Evolutionary conservation across 2,888 invertebrate genomes (phyloP).

Genomic region (Esperia sulphurella): DNA sequence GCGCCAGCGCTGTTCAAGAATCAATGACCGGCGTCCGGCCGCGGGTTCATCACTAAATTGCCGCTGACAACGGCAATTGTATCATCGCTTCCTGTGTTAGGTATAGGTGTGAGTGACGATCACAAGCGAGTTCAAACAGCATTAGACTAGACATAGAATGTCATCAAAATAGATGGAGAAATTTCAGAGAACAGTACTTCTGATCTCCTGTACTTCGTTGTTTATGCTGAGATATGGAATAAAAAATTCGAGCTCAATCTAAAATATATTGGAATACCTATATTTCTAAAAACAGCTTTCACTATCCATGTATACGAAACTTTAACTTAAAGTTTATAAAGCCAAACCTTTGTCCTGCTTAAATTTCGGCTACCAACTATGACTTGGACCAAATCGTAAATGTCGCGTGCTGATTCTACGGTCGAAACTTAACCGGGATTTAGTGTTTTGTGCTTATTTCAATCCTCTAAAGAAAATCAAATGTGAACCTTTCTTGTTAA

Average conservation of each 20-base stretch:
- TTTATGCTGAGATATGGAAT: no score
- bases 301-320: no score
- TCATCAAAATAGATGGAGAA: no score
- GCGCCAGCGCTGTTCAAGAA: slow-evolving; percentile 62
- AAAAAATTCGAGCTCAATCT: no score
- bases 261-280: no score
- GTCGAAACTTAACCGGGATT: slow-evolving; percentile 52
- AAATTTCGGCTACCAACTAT: background rate
- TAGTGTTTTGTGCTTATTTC: slow-evolving; percentile 33
- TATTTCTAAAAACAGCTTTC: no score
- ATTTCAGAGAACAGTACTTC: no score
- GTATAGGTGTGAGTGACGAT: slow-evolving; percentile 2
- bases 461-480: slow-evolving; percentile 2
- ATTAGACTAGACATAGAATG: background rate
- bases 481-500: no score
- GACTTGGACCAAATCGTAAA: slow-evolving; percentile 15
- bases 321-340: no score
- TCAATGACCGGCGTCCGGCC: slow-evolving; percentile 74
- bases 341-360: no score
- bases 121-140: slow-evolving; percentile 1
- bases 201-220: no score
- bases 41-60: slow-evolving; percentile 65
- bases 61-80: slow-evolving; percentile 71
- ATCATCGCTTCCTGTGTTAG: slow-evolving; percentile 62
- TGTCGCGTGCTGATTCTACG: slow-evolving; percentile 52